Conservation (phyloP, 2,888 invertebrate species). For the Monochamus alternatus region DNA sequence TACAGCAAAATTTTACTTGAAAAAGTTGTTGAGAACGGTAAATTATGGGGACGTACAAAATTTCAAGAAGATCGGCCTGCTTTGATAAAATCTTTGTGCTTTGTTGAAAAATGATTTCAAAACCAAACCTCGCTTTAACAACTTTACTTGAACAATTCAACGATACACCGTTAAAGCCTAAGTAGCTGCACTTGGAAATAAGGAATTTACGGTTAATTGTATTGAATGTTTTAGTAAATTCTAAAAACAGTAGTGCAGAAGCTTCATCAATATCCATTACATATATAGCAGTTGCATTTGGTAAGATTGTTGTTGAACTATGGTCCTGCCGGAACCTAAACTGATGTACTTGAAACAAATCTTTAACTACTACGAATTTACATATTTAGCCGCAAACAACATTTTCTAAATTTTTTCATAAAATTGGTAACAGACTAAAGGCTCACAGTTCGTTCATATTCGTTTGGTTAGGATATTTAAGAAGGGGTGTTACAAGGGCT, state of each 20-base stretch:
- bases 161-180: conserved; percentile 28
- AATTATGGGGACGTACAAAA: too few relatives aligned
- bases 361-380: neutral
- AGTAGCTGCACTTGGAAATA: conserved; percentile 29
- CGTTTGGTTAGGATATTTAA: too few relatives aligned
- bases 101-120: too few relatives aligned
- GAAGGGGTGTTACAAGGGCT: neutral
- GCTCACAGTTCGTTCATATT: too few relatives aligned
- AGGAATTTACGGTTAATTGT: conserved; percentile 32
- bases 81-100: too few relatives aligned
- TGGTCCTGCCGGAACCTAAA: conserved; percentile 33
- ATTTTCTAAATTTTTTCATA: too few relatives aligned
- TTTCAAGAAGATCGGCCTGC: too few relatives aligned
- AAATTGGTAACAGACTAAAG: too few relatives aligned
- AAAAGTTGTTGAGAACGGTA: too few relatives aligned
- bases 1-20: too few relatives aligned
- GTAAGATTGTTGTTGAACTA: conserved; percentile 21
- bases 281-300: conserved; percentile 27
- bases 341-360: conserved; percentile 9
- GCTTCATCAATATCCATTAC: conserved; percentile 23
- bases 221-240: conserved; percentile 37
- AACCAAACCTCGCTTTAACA: too few relatives aligned
- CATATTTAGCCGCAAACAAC: neutral
- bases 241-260: conserved; percentile 21
- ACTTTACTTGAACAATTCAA: conserved; percentile 14